These are phyloP conservation scores for Drosophila mimica DNA, from an alignment of 2,888 invertebrate species.

Conservation along the genomic window DNA sequence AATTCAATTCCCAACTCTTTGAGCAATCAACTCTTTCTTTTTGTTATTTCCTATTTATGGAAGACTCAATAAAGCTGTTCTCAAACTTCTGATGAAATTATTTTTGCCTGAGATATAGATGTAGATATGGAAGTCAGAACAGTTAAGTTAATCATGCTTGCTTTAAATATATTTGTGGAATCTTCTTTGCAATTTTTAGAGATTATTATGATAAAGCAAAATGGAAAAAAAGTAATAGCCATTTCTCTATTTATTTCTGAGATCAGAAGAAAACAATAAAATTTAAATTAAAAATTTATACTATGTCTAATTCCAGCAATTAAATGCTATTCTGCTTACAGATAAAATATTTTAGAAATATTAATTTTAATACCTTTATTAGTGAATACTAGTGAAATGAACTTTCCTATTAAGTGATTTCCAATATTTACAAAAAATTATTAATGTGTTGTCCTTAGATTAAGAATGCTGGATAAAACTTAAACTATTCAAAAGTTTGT, in stretches of 20 bases:
- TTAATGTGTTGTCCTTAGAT: not conserved
- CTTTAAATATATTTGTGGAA: not conserved
- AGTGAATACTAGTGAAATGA: too few relatives aligned
- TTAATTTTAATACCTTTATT: not conserved
- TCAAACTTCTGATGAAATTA: not conserved
- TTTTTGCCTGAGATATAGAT: not conserved
- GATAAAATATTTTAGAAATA: not conserved
- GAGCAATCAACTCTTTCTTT: conserved; percentile 14
- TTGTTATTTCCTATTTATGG: not conserved
- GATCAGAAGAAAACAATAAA: too few relatives aligned
- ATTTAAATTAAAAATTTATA: too few relatives aligned
- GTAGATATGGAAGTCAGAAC: not conserved
- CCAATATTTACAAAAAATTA: too few relatives aligned
- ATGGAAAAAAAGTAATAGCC: not conserved
- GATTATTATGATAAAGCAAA: not conserved
- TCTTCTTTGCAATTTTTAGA: not conserved
- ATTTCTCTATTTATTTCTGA: too few relatives aligned
- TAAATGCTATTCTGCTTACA: not conserved
- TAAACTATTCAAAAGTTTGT: not conserved
- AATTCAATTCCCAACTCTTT: conserved; percentile 7
- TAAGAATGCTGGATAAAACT: not conserved
- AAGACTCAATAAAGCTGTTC: not conserved
- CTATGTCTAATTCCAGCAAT: not conserved
- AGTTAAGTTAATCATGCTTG: not conserved
- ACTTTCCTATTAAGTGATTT: not conserved